Conservation (phyloP, 2,888 invertebrate genomes). For the Cephalotes varians region DNA sequence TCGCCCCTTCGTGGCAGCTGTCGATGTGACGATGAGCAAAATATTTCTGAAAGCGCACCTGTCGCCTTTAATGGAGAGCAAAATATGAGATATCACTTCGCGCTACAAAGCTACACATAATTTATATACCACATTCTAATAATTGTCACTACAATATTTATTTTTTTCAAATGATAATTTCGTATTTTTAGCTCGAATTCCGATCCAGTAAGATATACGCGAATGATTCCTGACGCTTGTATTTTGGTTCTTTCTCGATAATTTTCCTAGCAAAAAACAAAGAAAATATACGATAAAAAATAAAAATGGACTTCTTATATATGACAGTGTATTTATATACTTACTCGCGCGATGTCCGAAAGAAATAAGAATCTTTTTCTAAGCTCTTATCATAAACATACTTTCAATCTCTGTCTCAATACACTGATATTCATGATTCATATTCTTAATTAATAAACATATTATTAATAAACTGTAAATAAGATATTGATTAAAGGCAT, state of each 20-base stretch:
- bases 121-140: background rate
- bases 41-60: conserved; percentile 25
- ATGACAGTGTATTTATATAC: conserved; percentile 71
- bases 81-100: background rate
- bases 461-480: too few relatives aligned
- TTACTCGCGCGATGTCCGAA: conserved; percentile 58
- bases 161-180: background rate
- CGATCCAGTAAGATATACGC: background rate
- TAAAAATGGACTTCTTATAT: conserved; percentile 72
- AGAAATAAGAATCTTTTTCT: background rate
- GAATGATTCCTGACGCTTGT: background rate
- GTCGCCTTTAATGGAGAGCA: conserved; percentile 15
- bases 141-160: background rate
- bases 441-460: background rate
- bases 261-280: background rate
- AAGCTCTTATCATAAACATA: background rate
- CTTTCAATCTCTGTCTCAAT: background rate
- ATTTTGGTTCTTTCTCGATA: background rate
- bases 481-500: background rate
- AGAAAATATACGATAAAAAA: conserved; percentile 63
- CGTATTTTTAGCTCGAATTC: background rate
- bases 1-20: conserved; percentile 4
- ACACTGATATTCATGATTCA: background rate
- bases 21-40: conserved; percentile 25
- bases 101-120: background rate